phyloP scores from a whole-genome alignment of 2,113 vertebrate genomes.

The Myodes glareolus region DNA sequence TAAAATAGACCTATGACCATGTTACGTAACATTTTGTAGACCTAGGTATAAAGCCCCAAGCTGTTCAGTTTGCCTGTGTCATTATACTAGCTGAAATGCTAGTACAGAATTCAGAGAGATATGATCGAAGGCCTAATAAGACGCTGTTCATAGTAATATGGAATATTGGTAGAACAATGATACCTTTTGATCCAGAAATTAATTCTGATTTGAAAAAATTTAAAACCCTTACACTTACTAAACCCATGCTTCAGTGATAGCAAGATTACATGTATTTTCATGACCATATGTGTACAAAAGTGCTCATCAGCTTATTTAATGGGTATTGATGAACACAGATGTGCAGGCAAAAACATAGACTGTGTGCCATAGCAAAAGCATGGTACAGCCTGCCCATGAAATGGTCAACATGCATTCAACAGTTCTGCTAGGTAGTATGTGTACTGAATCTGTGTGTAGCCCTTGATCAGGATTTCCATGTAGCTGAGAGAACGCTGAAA shows the following conservation, averaged over 20 bases:
- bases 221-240: not conserved
- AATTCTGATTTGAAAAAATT: not conserved
- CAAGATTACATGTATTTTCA: not conserved
- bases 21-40: constrained; percentile 14
- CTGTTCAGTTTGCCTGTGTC: not conserved
- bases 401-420: not conserved
- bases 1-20: not conserved
- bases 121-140: not conserved
- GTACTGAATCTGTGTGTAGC: not conserved
- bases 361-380: not conserved
- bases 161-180: not conserved
- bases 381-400: not conserved
- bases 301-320: not conserved
- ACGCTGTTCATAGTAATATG: not conserved
- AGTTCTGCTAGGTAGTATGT: not conserved
- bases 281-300: not conserved
- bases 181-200: constrained; percentile 9
- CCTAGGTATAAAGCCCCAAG: not conserved
- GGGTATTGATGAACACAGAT: not conserved
- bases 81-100: constrained; percentile 20
- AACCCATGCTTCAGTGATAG: not conserved
- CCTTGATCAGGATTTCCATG: not conserved
- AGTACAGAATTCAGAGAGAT: not conserved
- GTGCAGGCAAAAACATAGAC: not conserved
- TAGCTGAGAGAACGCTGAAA: not conserved